phyloP scores from a whole-genome alignment of 2,797 vertebrate species.

The Acrossocheilus wenchowensis region DNA sequence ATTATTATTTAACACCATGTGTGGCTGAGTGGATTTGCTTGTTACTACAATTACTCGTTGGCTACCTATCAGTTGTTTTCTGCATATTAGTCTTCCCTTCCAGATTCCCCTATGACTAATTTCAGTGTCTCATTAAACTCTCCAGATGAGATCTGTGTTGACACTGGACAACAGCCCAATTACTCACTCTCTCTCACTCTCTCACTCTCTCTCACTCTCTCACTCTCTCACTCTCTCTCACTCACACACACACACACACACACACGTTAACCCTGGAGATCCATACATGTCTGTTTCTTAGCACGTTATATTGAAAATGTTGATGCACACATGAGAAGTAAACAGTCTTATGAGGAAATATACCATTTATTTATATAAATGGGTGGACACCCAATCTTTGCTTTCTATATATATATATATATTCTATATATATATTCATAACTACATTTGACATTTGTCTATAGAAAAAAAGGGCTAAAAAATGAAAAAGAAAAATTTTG shows the following conservation, averaged over 20 bases:
- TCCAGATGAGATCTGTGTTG: not conserved
- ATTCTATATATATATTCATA: not conserved
- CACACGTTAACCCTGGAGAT: too few relatives aligned
- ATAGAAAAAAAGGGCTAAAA: not conserved
- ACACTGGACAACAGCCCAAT: not conserved
- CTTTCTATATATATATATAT: not conserved
- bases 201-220: not conserved
- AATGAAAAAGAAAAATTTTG: not conserved
- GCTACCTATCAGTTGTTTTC: not conserved
- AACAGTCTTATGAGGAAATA: conserved; percentile 5
- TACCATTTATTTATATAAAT: conserved; percentile 1
- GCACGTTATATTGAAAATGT: not conserved
- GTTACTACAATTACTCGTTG: not conserved
- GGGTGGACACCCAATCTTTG: not conserved
- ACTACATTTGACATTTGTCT: not conserved
- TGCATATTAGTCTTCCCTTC: not conserved
- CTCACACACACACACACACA: too few relatives aligned
- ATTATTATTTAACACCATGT: not conserved
- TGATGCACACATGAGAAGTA: not conserved
- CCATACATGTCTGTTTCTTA: not conserved
- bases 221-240: not conserved
- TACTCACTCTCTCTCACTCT: not conserved
- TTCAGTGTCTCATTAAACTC: not conserved
- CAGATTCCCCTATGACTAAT: not conserved
- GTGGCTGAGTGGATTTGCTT: not conserved